phyloP scores from a whole-genome alignment of 1,140 invertebrate genomes.

The Sycophaga agraensis region DNA sequence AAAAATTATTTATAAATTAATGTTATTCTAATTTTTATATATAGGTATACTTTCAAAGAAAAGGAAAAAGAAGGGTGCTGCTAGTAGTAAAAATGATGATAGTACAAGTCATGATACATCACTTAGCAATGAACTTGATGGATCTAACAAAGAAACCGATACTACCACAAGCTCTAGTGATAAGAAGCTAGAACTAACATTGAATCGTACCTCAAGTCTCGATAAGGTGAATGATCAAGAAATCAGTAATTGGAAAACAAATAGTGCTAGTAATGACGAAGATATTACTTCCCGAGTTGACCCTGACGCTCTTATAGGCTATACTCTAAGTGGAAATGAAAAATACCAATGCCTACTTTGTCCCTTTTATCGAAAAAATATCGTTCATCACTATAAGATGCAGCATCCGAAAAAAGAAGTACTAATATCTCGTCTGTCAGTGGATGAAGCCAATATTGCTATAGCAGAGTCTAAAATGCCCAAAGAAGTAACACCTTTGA shows the following conservation, averaged over 20 bases:
- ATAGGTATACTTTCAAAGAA: conserved; percentile 41
- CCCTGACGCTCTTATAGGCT: conserved; percentile 37
- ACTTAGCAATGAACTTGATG: neutral
- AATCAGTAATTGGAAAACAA: neutral
- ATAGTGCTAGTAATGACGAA: conserved; percentile 10
- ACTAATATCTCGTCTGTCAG: conserved; percentile 63
- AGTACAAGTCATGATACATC: conserved; percentile 1
- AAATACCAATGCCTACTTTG: conserved; percentile 64
- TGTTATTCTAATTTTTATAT: too few relatives aligned
- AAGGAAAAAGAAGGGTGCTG: conserved; percentile 38
- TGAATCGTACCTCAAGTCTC: neutral
- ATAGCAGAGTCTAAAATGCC: conserved; percentile 46
- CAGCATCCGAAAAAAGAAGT: conserved; percentile 66
- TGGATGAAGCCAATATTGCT: conserved; percentile 54
- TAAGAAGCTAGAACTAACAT: neutral
- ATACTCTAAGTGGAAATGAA: conserved; percentile 36
- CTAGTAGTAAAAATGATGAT: neutral
- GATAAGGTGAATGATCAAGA: conserved; percentile 3
- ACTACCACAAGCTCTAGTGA: neutral
- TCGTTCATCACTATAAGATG: conserved; percentile 67
- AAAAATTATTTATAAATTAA: too few relatives aligned
- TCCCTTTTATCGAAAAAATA: conserved; percentile 61
- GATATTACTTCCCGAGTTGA: conserved; percentile 26
- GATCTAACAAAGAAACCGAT: neutral
- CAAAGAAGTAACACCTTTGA: conserved; percentile 24